Evolutionary conservation across 2,888 invertebrate genomes (phyloP).

Genomic region (Leuctra nigra): DNA sequence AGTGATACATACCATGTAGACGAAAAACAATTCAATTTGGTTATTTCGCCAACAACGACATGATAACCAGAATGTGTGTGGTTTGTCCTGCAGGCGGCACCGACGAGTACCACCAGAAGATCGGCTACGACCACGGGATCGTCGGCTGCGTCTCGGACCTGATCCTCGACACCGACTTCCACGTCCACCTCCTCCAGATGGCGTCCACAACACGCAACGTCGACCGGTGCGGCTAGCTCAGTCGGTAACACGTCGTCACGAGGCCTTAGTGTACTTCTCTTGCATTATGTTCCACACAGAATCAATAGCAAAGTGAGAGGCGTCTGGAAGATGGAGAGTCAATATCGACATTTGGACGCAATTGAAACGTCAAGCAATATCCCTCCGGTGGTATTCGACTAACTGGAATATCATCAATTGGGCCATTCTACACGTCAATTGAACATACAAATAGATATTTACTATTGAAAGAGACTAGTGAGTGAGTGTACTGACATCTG

Average conservation of each 20-base stretch:
- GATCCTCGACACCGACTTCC: constrained; percentile 70
- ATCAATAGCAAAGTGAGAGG: background rate
- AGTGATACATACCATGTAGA: too few relatives aligned
- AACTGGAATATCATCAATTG: background rate
- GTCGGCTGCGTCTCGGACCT: constrained; percentile 79
- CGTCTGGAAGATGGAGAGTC: background rate
- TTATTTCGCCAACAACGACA: too few relatives aligned
- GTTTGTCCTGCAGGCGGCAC: too few relatives aligned
- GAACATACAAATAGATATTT: too few relatives aligned
- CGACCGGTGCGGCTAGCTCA: constrained; percentile 26
- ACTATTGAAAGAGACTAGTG: too few relatives aligned
- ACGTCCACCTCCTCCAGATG: constrained; percentile 55
- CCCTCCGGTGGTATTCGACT: too few relatives aligned
- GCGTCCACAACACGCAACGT: constrained; percentile 48
- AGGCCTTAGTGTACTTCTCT: constrained; percentile 12
- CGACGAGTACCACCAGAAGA: constrained; percentile 61
- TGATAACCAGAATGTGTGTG: too few relatives aligned
- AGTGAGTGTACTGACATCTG: too few relatives aligned
- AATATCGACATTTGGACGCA: background rate
- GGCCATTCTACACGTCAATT: background rate
- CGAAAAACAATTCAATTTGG: too few relatives aligned
- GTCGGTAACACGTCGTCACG: background rate
- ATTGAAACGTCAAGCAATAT: constrained; percentile 11
- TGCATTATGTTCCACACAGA: constrained; percentile 2
- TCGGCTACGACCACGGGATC: constrained; percentile 65